A percentile compares a stretch with the other conserved stretches of the same genome.
Conservation (phyloP, 2,888 invertebrate species). For the Perdita meconis region DNA sequence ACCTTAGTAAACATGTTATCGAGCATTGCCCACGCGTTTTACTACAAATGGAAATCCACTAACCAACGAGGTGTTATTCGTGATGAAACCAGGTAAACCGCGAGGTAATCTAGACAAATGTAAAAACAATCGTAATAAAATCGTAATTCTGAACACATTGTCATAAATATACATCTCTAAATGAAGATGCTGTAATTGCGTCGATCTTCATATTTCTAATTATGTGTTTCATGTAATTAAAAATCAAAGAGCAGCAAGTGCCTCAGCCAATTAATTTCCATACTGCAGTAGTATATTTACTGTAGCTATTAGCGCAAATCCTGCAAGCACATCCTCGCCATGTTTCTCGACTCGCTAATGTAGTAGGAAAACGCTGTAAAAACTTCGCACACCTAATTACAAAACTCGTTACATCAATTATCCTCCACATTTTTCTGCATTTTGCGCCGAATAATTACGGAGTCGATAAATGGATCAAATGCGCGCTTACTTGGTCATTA, state of each 20-base stretch:
- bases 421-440: not conserved
- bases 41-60: slow-evolving; percentile 62
- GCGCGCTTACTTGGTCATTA: not conserved
- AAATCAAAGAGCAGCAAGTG: not conserved
- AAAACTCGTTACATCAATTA: not conserved
- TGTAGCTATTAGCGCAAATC: slow-evolving; percentile 9
- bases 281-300: slow-evolving; percentile 8
- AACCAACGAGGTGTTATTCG: slow-evolving; percentile 45
- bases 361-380: not conserved
- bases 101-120: slow-evolving; percentile 25
- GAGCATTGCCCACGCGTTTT: slow-evolving; percentile 59
- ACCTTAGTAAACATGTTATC: slow-evolving; percentile 51
- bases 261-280: slow-evolving; percentile 8
- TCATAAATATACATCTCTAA: not conserved
- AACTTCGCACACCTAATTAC: not conserved
- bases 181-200: too few species aligned
- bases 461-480: not conserved
- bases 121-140: slow-evolving; percentile 20
- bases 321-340: not conserved
- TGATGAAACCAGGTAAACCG: slow-evolving; percentile 58
- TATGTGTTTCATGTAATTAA: not conserved
- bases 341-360: not conserved
- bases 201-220: slow-evolving; percentile 1
- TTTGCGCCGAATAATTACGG: not conserved
- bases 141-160: not conserved